A percentile compares a stretch with the other conserved stretches of the same genome.
These are phyloP conservation scores for Cantharis rustica DNA, from an alignment of 2,888 invertebrate genomes.

Conservation along the genomic window DNA sequence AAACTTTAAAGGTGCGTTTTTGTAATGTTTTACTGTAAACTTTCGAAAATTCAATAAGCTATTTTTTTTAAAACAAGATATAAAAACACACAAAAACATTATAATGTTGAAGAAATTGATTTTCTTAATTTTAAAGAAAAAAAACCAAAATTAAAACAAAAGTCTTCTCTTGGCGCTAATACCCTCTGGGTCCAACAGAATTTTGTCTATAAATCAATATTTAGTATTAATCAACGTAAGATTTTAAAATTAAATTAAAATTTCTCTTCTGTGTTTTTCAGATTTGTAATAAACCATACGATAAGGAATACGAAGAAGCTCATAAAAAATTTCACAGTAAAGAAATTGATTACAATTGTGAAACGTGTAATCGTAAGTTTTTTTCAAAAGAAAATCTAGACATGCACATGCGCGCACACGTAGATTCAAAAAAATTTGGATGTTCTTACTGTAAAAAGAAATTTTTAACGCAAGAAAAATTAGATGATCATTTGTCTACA, in stretches of 20 bases:
- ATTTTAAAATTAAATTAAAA: background rate
- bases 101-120: too few relatives aligned
- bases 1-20: background rate
- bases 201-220: too few relatives aligned
- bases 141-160: too few relatives aligned
- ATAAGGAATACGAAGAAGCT: slow-evolving; percentile 60
- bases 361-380: slow-evolving; percentile 75
- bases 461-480: slow-evolving; percentile 47
- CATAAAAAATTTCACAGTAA: slow-evolving; percentile 72
- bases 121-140: too few relatives aligned
- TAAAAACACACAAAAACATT: too few relatives aligned
- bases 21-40: too few relatives aligned
- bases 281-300: slow-evolving; percentile 60
- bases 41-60: too few relatives aligned
- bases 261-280: background rate
- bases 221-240: background rate
- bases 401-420: slow-evolving; percentile 77
- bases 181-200: too few relatives aligned
- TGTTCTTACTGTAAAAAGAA: slow-evolving; percentile 54
- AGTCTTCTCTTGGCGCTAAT: too few relatives aligned
- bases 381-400: slow-evolving; percentile 66
- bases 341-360: slow-evolving; percentile 64
- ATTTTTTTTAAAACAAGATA: too few relatives aligned
- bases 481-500: slow-evolving; percentile 47
- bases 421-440: slow-evolving; percentile 57